Percentiles rank a stretch among this genome's conserved stretches.
Evolutionary conservation across 2,113 vertebrate species (phyloP).

Genomic region (Promerops cafer): DNA sequence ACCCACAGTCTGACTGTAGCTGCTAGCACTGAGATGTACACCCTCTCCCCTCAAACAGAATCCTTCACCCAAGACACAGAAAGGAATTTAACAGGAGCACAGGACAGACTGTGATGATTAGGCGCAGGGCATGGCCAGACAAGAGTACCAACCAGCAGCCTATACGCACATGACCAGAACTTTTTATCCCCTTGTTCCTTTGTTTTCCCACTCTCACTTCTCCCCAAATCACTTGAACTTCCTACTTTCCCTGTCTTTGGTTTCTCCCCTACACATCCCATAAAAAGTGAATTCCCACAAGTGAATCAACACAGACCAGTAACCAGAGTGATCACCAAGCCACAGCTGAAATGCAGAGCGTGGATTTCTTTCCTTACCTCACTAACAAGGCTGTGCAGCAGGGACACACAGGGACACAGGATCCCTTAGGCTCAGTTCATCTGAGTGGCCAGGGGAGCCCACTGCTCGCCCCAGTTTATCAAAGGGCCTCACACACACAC

Average conservation of each 20-base stretch:
- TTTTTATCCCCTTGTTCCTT: not conserved
- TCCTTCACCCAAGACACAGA: not conserved
- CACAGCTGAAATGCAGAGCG: not conserved
- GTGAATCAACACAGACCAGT: not conserved
- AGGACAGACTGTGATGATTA: not conserved
- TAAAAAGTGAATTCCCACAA: not conserved
- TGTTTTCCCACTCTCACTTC: not conserved
- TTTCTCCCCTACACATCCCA: not conserved
- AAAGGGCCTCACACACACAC: fast-evolving
- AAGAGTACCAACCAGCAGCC: not conserved
- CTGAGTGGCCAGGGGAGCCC: not conserved
- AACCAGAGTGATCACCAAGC: not conserved
- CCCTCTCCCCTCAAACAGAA: not conserved
- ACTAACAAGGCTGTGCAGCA: fast-evolving
- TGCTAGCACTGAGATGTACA: not conserved
- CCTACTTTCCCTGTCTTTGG: not conserved
- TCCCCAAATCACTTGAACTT: not conserved
- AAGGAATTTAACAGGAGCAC: not conserved
- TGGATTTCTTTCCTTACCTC: not conserved
- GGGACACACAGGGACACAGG: not conserved
- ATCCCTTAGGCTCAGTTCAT: not conserved
- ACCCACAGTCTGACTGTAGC: not conserved
- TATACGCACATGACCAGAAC: not conserved
- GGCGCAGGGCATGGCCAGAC: fast-evolving
- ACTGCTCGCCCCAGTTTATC: not conserved